Evolutionary conservation across 2,888 invertebrate genomes (phyloP), one percentile per base, ranked within the genome.

Genomic region (Pammene aurita): DNA sequence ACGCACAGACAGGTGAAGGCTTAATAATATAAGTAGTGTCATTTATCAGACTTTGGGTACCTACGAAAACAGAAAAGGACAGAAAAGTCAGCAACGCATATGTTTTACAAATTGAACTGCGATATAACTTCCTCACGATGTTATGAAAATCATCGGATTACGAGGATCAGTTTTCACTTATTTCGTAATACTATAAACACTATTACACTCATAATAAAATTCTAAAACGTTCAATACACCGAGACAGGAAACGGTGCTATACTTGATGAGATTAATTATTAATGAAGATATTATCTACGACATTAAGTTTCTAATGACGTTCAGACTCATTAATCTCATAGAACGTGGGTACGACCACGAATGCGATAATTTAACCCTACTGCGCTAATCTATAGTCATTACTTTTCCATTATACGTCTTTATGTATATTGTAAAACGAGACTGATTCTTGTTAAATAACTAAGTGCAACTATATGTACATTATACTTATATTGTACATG

Each of bases 391-490:
- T 13, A 61, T 50, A n/a, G 50, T 35, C 26, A 62, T 62, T 52
- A 62, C 26, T n/a, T 41, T 18, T 18, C 18, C 50, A 62, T 62
- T 62, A 62, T 62, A 41, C 41, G 50, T 50, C 14, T 6, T 41
- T 16, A 54, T 34, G 2, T 16, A n/a, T 54, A n/a, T 41, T n/a
- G 50, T 52, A 14, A 10, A 41, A 52, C 41, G 62, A 41, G 26
- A 41, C 41, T 18, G 62, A 13, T 16, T 38, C 48, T 48, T 38
- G 62, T 62, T 62, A 50, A 60, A 48, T 61, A 61, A 48, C 61
- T 60, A 34, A 44, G 38, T 52, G 1, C n/a, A 38, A 5, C 38
- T 55, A 26, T 26, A 26, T 26, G 26, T 4, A 26, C 26, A 26
- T n/a, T n/a, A n/a, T n/a, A n/a, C 1, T 26, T 26, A 26, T 26